Base-by-base conservation (phyloP, 2,888 invertebrate genomes). In the Cryptus armator region DNA sequence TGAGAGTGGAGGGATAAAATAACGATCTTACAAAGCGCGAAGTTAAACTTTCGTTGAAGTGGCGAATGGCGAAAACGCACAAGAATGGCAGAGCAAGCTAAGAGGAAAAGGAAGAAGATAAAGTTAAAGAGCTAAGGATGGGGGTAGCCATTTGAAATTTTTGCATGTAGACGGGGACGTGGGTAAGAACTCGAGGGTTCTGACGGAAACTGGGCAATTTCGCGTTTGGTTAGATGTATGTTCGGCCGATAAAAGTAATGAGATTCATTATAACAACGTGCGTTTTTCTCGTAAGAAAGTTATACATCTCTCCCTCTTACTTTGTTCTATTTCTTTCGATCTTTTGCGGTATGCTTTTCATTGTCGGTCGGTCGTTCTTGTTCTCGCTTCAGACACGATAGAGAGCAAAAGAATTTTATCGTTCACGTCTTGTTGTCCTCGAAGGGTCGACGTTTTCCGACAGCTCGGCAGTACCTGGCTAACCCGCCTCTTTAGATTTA, bases 171-270 rank as follows among this genome's bases (percentile, higher is more conserved):
- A 90, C 91, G 19, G 48, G 56, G 80, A 56, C 44, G 56, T 10
- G 24, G 56, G 19, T 56, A 56, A 10, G 56, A 66, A 71, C 66
- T 59, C 24, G 79, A 32, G 64, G 68, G 87, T 82, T 81, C 71
- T 84, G 83, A 83, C 86, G 83, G 88, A 86, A 89, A 88, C 88
- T 87, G 89, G 90, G 91, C 89, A 92, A 92, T 92, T 92, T 91
- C 89, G 87, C 90, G 90, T 90, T 89, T 81, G 87, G 87, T 85
- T 89, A 88, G 91, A 92, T 92, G 91, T 92, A 92, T 91, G 92
- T 90, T 89, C 89, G 78, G 86, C 90, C 92, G 92, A 93, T 93
- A 93, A 93, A 93, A 93, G 92, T 92, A 93, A 93, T 91, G 92
- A 92, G 93, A 92, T 92, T 91, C 92, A 92, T 93, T 92, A 93